Evolutionary conservation across 2,797 vertebrate genomes (phyloP).

Genomic region (Notamacropus eugenii): DNA sequence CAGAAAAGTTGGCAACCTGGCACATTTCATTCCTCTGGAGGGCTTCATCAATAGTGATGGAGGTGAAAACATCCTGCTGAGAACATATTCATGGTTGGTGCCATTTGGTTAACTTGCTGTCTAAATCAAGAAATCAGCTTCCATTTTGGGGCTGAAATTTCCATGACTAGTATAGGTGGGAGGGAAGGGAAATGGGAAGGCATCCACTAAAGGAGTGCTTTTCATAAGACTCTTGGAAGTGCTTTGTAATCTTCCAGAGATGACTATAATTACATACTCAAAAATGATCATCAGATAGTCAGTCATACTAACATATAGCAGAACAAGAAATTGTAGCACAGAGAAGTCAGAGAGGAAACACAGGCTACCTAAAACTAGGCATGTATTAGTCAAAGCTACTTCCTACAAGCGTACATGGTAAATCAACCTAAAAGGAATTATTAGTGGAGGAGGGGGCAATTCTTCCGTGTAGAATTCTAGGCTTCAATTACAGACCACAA

Average conservation of each 20-base stretch:
- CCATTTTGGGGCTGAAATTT: background rate
- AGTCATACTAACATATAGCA: background rate
- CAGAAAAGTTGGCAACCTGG: slow-evolving; percentile 61
- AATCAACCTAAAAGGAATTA: slow-evolving; percentile 3
- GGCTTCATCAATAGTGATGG: slow-evolving; percentile 13
- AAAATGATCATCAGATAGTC: background rate
- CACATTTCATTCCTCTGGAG: background rate
- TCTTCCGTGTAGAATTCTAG: background rate
- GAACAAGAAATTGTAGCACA: background rate
- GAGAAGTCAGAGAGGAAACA: background rate
- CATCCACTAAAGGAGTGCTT: background rate
- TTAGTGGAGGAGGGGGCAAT: slow-evolving; percentile 8
- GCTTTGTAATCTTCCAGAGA: background rate
- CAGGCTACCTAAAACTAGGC: background rate
- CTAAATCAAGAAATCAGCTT: slow-evolving; percentile 3
- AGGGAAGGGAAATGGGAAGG: background rate
- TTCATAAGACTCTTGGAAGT: background rate
- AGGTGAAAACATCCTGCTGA: slow-evolving; percentile 9
- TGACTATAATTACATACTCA: background rate
- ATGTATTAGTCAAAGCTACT: background rate
- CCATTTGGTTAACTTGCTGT: background rate
- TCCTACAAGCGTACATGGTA: slow-evolving; percentile 2
- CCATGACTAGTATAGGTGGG: background rate
- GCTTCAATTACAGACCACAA: slow-evolving; percentile 1
- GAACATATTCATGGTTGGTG: slow-evolving; percentile 16